These are phyloP conservation scores for Chondrilla cf. caribensis DNA, from an alignment of 37 sponge, comb jelly and placozoan genomes.

Conservation along the genomic window DNA sequence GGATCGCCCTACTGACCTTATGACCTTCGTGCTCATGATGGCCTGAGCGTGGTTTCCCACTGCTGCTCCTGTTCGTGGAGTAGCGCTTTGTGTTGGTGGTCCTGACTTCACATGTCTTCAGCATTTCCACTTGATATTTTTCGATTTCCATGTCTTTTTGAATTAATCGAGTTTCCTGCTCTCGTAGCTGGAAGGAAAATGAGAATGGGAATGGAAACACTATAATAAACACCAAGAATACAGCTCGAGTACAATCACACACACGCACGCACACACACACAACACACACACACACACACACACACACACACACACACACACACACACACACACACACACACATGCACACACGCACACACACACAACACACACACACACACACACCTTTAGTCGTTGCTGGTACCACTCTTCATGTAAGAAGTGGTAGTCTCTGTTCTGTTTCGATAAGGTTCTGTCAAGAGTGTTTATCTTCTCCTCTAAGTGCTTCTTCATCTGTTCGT, in stretches of 20 bases:
- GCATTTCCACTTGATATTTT: conserved; percentile 12
- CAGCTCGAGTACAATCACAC: too few species aligned
- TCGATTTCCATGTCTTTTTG: conserved; percentile 39
- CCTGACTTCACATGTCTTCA: neutral
- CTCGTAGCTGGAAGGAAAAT: neutral
- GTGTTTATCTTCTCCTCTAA: conserved; percentile 8
- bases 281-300: neutral
- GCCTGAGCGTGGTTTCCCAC: neutral
- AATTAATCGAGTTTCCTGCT: neutral
- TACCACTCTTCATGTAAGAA: conserved; percentile 1
- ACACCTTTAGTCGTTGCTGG: neutral
- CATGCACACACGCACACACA: too few species aligned
- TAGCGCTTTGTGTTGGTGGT: neutral
- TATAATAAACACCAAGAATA: too few species aligned
- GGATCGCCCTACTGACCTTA: neutral
- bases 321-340: neutral
- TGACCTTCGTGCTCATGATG: neutral
- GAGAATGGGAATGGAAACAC: neutral
- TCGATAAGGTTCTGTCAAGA: neutral
- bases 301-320: neutral
- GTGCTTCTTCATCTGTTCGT: conserved; percentile 11
- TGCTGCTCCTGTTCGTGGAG: neutral
- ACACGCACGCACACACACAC: neutral
- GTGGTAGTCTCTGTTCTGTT: neutral
- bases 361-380: neutral